Evolutionary conservation across 2,113 vertebrate species (phyloP), one percentile per base, ranked within the genome.

Genomic region (Actinemys pallida): DNA sequence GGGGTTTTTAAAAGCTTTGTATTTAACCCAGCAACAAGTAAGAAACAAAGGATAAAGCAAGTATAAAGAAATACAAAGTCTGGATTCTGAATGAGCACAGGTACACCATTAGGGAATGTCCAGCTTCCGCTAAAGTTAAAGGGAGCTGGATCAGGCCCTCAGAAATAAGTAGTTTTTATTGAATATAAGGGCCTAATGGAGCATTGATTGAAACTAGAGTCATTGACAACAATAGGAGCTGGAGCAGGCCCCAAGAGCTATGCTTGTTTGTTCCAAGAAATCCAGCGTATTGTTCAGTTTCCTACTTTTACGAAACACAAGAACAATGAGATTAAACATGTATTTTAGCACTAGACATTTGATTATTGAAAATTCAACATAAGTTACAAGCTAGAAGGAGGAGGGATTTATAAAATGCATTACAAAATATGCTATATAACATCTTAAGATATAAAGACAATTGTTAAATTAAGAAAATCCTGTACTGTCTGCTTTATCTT

Each of bases 61-160:
- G 93, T 96, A 87, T 96, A 97, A 97, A 97, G 94, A 96, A 96
- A 97, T 97, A 96, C 96, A 94, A 97, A 96, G 97, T 89, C 89
- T 96, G 84, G 45, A 27, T 78, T 76, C 42, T 47, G 75, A 45
- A 78, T 78, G 75, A 78, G 25, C 75, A 78, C 24, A 47, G 42
- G 42, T 76, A 45, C 22, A 45, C 42, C 22, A 10, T 39, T 72
- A 72, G 16, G 95, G 79, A 93, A 95, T 88, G 97, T 93, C 96
- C 93, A 94, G 95, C 47, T 96, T 95, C 89, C 5, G 3, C n/a
- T 72, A 22, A 39, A 39, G 9, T 72, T n/a, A 72, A 72, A 39
- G n/a, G 19, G n/a, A 39, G 65, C 19, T 72, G 35, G 65, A 72
- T 39, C 8, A 72, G 65, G 65, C 62, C 62, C 65, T 39, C 65